Base-by-base conservation (phyloP, 2,888 invertebrate genomes). In the Monochamus alternatus region DNA sequence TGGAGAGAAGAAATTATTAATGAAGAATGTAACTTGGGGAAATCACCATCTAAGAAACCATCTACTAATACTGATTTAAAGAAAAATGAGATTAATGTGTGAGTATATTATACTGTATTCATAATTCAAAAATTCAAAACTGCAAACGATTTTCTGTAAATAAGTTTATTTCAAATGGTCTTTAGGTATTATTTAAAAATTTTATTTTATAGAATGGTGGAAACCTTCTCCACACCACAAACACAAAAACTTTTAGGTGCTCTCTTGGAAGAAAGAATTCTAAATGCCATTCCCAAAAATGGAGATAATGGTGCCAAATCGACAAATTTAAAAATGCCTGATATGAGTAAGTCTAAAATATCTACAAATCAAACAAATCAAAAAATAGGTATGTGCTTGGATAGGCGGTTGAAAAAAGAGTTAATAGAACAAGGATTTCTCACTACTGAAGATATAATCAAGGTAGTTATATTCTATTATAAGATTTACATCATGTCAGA, bases 211-310 rank as follows among this genome's bases (percentile, higher is more conserved):
- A 87, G 86, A 52, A 83, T 87, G 83, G 90, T 92, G 8, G 93
- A 92, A 79, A 91, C 93, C 85, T 92, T 93, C 75, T 94, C 95
- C 77, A 97, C 97, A 0, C 96, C 97, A 0, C 90, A 97, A 69
- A 97, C 97, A 1, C 97, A 98, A 87, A 92, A 97, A 80, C 90
- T 98, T 9, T 95, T 98, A 0, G 95, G 97, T 3, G 97, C 96
- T 12, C 90, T 98, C 30, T 93, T 97, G 86, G 97, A 98, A 88
- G 97, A 98, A 86, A 96, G 95, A 83, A 89, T 90, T 1, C 88
- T 86, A 72, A 85, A 86, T 44, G 80, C 82, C 51, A 81, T 84
- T 68, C 84, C 85, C 9, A 81, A 78, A 70, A 83, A 78, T 78
- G 71, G 73, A 52, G 81, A 80, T 65, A 81, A 80, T 80, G 76